A percentile compares a stretch with the other conserved stretches of the same genome.
These are phyloP conservation scores for Nasonia vitripennis DNA, from an alignment of 1,140 invertebrate genomes.

Conservation along the genomic window DNA sequence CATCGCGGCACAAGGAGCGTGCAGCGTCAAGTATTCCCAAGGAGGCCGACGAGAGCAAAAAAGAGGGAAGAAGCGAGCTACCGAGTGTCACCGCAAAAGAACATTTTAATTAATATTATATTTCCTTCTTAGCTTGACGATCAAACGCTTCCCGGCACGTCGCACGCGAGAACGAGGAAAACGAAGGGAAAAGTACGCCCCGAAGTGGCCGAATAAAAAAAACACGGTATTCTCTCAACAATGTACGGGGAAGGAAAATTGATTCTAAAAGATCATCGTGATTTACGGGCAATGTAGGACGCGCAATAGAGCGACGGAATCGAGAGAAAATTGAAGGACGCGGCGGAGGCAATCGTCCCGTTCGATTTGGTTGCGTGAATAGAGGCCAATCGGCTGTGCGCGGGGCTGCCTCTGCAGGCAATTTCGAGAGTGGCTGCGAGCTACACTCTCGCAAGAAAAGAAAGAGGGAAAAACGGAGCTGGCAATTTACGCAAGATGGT, in stretches of 20 bases:
- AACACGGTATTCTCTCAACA: background rate
- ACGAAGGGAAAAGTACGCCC: background rate
- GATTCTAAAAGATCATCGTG: conserved; percentile 9
- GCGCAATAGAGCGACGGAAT: conserved; percentile 9
- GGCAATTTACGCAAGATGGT: conserved; percentile 70
- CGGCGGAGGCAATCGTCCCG: conserved; percentile 28
- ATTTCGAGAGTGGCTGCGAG: conserved; percentile 64
- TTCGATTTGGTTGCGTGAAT: conserved; percentile 55
- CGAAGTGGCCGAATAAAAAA: no score
- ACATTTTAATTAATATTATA: conserved; percentile 74
- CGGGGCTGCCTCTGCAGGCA: conserved; percentile 53
- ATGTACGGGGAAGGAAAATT: background rate
- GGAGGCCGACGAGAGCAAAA: conserved; percentile 7
- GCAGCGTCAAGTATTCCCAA: conserved; percentile 64
- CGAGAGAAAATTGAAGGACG: conserved; percentile 33
- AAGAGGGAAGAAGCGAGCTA: conserved; percentile 47
- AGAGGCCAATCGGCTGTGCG: conserved; percentile 54
- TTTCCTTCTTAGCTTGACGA: conserved; percentile 70
- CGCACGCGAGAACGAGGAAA: conserved; percentile 27
- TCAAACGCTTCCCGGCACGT: conserved; percentile 61
- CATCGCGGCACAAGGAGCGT: conserved; percentile 64
- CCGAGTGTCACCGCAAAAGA: conserved; percentile 62
- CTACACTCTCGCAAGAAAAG: conserved; percentile 37
- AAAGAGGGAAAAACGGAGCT: conserved; percentile 31
- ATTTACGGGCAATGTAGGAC: conserved; percentile 5